These are phyloP conservation scores for Ploceus nigricollis DNA, from an alignment of 2,113 vertebrate species.

Conservation along the genomic window DNA sequence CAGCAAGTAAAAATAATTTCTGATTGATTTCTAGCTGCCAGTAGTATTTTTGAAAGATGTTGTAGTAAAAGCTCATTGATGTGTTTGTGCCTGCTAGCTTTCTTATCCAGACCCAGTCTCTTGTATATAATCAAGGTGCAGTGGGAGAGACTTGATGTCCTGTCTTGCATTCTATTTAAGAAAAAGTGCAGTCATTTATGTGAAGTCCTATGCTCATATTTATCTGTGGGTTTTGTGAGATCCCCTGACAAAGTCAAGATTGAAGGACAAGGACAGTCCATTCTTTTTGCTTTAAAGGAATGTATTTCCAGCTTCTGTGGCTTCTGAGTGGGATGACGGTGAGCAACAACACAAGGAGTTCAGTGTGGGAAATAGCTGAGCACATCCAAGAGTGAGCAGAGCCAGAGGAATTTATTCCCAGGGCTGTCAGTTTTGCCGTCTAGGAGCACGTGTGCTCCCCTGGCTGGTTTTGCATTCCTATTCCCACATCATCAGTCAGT, in stretches of 20 bases:
- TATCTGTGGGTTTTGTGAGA: neutral
- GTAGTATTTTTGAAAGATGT: neutral
- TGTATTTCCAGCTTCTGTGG: neutral
- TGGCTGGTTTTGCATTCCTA: neutral
- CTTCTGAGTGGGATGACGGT: neutral
- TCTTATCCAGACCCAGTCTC: neutral
- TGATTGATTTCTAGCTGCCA: neutral
- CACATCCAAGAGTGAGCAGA: neutral
- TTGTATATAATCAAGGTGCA: neutral
- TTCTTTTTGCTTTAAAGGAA: neutral
- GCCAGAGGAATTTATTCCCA: neutral
- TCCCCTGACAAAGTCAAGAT: neutral
- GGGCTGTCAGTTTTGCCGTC: neutral
- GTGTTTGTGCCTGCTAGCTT: neutral
- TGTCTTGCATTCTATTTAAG: neutral
- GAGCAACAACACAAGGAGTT: neutral
- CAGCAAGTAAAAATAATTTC: neutral
- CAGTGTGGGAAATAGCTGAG: neutral
- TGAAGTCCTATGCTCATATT: neutral
- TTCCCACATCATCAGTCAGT: neutral
- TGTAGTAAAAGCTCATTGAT: neutral
- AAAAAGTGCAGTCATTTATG: neutral
- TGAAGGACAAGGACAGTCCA: neutral
- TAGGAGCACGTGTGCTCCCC: neutral
- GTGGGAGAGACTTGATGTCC: neutral